Evolutionary conservation across 1,140 invertebrate genomes (phyloP).

Genomic region (Adelges cooleyi): DNA sequence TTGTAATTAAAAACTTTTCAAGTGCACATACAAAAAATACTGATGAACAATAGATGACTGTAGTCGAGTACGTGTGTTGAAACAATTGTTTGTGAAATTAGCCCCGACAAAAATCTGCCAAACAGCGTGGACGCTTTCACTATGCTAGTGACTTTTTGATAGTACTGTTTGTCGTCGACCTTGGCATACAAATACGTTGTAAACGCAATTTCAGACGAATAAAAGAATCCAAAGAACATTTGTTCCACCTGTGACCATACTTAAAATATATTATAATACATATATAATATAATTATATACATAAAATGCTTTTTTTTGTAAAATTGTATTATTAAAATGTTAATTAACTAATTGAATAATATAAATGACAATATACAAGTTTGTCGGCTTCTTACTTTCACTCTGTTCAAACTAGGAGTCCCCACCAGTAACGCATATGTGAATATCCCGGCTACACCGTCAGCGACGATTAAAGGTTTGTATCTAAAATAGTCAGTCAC

Average conservation of each 20-base stretch:
- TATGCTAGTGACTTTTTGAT: constrained; percentile 60
- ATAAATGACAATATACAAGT: too few relatives aligned
- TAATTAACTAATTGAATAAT: too few relatives aligned
- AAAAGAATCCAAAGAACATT: constrained; percentile 64
- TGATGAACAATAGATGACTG: constrained; percentile 25
- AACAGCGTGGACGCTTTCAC: constrained; percentile 30
- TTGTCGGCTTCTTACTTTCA: constrained; percentile 33
- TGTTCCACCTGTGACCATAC: constrained; percentile 39
- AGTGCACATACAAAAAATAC: constrained; percentile 28
- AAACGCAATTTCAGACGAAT: constrained; percentile 82
- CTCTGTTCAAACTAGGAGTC: constrained; percentile 28
- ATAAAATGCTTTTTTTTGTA: too few relatives aligned
- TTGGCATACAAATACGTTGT: constrained; percentile 89
- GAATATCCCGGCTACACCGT: constrained; percentile 52
- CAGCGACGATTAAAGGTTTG: constrained; percentile 71
- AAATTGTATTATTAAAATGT: too few relatives aligned
- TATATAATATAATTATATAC: too few relatives aligned
- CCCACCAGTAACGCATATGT: constrained; percentile 32
- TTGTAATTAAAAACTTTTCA: too few relatives aligned
- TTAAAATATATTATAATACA: too few relatives aligned
- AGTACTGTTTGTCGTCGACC: constrained; percentile 56
- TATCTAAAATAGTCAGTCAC: constrained; percentile 74
- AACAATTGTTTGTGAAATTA: constrained; percentile 26
- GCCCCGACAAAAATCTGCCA: constrained; percentile 28
- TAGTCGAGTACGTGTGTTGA: constrained; percentile 1